Percentiles rank a stretch among this genome's conserved stretches.
phyloP scores from a whole-genome alignment of 2,113 vertebrate genomes.

The Crypturellus undulatus region DNA sequence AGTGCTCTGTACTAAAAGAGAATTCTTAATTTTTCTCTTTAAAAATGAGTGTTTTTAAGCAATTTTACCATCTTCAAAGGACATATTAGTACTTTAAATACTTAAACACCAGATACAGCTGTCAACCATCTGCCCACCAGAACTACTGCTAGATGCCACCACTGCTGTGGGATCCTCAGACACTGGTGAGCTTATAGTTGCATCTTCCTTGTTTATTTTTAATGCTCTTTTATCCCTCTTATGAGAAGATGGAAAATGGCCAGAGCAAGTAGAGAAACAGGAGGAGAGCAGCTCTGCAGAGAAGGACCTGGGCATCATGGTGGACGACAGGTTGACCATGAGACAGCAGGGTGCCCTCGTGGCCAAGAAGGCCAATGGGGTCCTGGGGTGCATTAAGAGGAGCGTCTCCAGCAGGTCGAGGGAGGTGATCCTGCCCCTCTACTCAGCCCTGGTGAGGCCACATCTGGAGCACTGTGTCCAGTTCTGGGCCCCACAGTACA shows the following conservation, averaged over 20 bases:
- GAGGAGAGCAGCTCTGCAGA: too few relatives aligned
- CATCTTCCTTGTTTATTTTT: neutral
- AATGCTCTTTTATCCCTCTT: neutral
- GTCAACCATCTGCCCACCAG: neutral
- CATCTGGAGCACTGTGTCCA: too few relatives aligned
- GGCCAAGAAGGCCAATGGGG: too few relatives aligned
- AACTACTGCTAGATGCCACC: neutral
- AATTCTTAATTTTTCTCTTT: neutral
- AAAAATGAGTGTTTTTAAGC: neutral
- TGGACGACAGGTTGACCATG: too few relatives aligned
- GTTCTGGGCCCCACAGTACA: too few relatives aligned
- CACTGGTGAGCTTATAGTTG: accelerated
- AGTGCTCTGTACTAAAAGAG: neutral
- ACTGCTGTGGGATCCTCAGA: neutral
- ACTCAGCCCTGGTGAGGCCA: too few relatives aligned
- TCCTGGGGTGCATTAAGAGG: too few relatives aligned
- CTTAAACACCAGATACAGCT: neutral
- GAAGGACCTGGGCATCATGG: too few relatives aligned
- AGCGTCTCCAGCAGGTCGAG: too few relatives aligned
- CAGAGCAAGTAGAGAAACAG: neutral
- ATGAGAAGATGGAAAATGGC: neutral
- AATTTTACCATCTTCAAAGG: neutral
- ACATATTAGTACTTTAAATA: neutral
- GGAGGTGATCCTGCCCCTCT: too few relatives aligned
- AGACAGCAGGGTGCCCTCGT: too few relatives aligned